Percentiles rank a stretch among this genome's conserved stretches.
Conservation (phyloP, 2,797 vertebrate species). For the Silurus aristotelis region DNA sequence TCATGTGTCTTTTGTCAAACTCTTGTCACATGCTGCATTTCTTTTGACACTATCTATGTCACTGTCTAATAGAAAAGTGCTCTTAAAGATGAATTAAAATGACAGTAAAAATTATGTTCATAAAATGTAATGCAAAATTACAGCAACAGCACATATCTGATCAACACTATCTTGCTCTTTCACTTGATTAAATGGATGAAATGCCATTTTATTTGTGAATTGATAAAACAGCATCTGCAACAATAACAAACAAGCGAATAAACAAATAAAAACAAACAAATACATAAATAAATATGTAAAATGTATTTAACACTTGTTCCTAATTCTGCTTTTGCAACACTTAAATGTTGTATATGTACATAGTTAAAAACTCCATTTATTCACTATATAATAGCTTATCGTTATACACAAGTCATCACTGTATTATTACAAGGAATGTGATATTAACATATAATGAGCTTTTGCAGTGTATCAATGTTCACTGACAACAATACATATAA, state of each 20-base stretch:
- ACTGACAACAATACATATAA: background rate
- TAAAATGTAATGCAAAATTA: background rate
- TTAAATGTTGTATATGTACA: background rate
- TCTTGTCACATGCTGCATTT: background rate
- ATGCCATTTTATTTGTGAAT: background rate
- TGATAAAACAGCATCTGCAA: background rate
- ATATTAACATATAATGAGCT: background rate
- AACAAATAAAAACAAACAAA: too few species aligned
- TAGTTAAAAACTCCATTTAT: background rate
- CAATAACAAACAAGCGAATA: background rate
- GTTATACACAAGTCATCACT: background rate
- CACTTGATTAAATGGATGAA: background rate
- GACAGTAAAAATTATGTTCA: background rate
- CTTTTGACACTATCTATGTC: background rate
- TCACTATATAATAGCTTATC: background rate
- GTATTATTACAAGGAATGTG: background rate
- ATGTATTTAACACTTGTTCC: background rate
- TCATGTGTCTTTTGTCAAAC: background rate
- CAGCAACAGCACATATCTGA: background rate
- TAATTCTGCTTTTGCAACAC: background rate
- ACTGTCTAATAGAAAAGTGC: too few species aligned
- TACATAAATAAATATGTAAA: too few species aligned
- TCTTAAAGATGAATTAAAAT: background rate
- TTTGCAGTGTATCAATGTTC: background rate
- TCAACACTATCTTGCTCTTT: background rate